Percentiles rank a stretch among this genome's conserved stretches.
These are phyloP conservation scores for Discoglossus pictus DNA, from an alignment of 2,797 vertebrate species.

Conservation along the genomic window DNA sequence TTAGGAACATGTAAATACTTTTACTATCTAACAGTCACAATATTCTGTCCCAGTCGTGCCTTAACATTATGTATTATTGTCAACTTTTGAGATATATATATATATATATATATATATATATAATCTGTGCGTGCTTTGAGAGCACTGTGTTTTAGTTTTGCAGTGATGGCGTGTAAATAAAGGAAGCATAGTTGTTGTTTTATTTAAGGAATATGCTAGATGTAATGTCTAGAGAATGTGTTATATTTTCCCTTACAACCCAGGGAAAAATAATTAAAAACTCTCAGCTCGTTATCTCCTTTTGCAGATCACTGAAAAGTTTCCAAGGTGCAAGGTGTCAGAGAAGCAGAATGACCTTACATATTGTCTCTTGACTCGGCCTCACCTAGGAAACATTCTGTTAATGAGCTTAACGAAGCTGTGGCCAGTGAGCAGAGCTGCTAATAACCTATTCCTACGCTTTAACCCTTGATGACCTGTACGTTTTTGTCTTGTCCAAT, in stretches of 20 bases:
- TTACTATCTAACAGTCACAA: no score
- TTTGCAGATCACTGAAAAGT: constrained; percentile 20
- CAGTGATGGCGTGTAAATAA: constrained; percentile 28
- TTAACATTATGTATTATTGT: no score
- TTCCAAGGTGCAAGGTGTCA: constrained; percentile 27
- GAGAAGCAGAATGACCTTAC: constrained; percentile 35
- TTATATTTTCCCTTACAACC: constrained; percentile 18
- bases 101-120: no score
- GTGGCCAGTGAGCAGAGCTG: constrained; percentile 9
- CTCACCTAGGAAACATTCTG: constrained; percentile 30
- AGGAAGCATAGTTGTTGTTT: constrained; percentile 24
- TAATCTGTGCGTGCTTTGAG: no score
- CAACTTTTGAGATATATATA: no score
- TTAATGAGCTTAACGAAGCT: constrained; percentile 45
- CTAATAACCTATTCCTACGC: constrained; percentile 10
- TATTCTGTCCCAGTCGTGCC: no score
- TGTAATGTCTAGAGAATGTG: constrained; percentile 34
- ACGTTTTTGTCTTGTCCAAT: no score
- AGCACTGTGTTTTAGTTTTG: neutral
- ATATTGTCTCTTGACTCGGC: constrained; percentile 20
- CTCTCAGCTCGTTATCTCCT: constrained; percentile 32
- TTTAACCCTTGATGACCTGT: constrained; percentile 30
- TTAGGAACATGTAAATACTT: no score
- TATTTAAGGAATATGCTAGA: constrained; percentile 25
- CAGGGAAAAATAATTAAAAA: constrained; percentile 23